Conservation (phyloP, 2,113 vertebrate species). For the Halichoeres trimaculatus region DNA sequence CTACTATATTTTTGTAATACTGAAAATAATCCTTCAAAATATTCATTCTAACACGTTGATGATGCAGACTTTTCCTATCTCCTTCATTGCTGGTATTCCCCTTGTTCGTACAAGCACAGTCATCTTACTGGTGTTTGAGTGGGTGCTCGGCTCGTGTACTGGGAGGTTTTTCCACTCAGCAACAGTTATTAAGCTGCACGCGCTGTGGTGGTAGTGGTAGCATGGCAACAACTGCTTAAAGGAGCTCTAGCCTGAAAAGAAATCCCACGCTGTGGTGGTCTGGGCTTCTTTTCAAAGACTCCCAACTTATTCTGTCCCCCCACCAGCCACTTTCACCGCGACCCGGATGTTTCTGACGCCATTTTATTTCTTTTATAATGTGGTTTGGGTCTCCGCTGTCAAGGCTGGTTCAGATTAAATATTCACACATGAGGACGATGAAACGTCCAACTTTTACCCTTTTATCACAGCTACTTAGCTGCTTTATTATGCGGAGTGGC, state of each 20-base stretch:
- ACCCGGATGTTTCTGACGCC: constrained; percentile 61
- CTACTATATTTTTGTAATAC: too few species aligned
- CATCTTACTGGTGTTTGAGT: neutral
- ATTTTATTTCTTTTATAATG: constrained; percentile 41
- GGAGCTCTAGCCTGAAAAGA: constrained; percentile 43
- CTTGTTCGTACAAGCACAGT: neutral
- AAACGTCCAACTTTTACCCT: constrained; percentile 47
- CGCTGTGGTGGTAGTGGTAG: constrained; percentile 49
- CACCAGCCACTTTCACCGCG: constrained; percentile 25
- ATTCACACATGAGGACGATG: neutral
- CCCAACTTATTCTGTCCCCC: constrained; percentile 12
- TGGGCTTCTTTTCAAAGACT: constrained; percentile 27
- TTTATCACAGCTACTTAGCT: constrained; percentile 2
- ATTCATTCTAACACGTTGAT: neutral
- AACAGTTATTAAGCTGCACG: constrained; percentile 22
- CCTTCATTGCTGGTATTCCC: neutral
- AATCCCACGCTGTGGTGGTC: constrained; percentile 29
- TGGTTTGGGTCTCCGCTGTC: constrained; percentile 6
- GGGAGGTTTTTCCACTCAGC: constrained; percentile 17
- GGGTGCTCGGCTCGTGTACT: constrained; percentile 3
- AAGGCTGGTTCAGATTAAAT: neutral
- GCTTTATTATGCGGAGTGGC: constrained; percentile 28
- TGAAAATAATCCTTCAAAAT: too few species aligned
- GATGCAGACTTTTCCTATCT: neutral
- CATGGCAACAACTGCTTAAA: constrained; percentile 73